phyloP scores from a whole-genome alignment of 2,888 invertebrate species.

The Zonitis immaculata region DNA sequence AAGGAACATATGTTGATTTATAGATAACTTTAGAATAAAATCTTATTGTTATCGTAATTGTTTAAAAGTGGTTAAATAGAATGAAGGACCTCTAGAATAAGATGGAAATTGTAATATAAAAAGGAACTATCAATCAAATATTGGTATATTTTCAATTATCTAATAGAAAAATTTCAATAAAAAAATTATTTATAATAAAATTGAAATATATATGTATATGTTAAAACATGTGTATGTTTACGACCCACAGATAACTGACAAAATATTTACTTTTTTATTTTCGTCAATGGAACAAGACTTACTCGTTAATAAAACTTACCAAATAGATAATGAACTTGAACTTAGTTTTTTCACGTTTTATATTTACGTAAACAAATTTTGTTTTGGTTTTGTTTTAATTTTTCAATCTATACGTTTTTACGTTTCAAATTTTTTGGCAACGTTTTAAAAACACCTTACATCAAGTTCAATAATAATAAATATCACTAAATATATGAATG shows the following conservation, averaged over 20 bases:
- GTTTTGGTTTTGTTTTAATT: constrained; percentile 1
- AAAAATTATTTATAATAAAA: constrained; percentile 10
- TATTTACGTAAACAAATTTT: constrained; percentile 2
- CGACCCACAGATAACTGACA: neutral
- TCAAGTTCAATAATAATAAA: constrained; percentile 5
- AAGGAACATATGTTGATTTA: no score
- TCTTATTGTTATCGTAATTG: neutral
- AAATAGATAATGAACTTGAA: neutral
- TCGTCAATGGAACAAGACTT: constrained; percentile 2
- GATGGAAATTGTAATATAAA: constrained; percentile 3
- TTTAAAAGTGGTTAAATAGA: constrained; percentile 13
- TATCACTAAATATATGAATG: constrained; percentile 16
- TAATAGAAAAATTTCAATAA: neutral
- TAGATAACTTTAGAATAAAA: no score
- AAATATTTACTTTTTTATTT: neutral
- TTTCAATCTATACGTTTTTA: constrained; percentile 1
- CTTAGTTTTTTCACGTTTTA: neutral
- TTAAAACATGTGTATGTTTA: constrained; percentile 11
- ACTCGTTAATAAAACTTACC: neutral
- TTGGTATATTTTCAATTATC: neutral
- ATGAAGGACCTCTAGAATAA: constrained; percentile 7
- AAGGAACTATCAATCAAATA: neutral
- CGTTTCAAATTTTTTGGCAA: constrained; percentile 8
- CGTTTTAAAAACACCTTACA: constrained; percentile 13
- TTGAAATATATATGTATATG: constrained; percentile 7